phyloP scores from a whole-genome alignment of 2,888 invertebrate genomes.

The Cosmia trapezina region DNA sequence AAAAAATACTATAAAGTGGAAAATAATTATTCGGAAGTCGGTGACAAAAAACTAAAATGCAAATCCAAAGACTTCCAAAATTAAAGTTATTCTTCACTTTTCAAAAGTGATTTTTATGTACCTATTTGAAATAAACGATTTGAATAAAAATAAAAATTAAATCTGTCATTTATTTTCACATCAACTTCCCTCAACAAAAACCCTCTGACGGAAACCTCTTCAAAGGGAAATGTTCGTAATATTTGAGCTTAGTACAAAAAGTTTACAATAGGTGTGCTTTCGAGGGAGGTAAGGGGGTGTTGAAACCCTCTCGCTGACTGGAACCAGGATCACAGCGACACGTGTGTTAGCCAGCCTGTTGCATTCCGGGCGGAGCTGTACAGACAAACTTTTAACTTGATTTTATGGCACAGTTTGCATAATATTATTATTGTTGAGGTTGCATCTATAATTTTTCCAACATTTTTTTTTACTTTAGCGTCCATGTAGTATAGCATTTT shows the following conservation, averaged over 20 bases:
- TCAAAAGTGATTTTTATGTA: too few relatives aligned
- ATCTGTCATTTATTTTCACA: background rate
- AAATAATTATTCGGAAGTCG: too few relatives aligned
- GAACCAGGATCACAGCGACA: constrained; percentile 17
- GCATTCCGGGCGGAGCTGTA: constrained; percentile 33
- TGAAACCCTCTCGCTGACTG: constrained; percentile 6
- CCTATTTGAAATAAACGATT: too few relatives aligned
- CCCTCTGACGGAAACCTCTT: background rate
- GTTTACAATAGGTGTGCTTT: constrained; percentile 26
- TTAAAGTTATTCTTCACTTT: too few relatives aligned
- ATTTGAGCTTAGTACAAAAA: constrained; percentile 24
- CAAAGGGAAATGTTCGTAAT: constrained; percentile 28
- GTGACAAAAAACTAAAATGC: too few relatives aligned
- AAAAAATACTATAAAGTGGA: too few relatives aligned
- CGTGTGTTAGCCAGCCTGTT: constrained; percentile 40
- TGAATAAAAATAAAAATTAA: too few relatives aligned
- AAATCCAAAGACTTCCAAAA: too few relatives aligned
- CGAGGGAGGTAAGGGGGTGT: constrained; percentile 5
- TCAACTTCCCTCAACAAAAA: background rate
- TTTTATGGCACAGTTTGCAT: constrained; percentile 17
- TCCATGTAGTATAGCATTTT: too few relatives aligned
- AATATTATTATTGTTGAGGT: too few relatives aligned
- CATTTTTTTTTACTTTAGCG: too few relatives aligned
- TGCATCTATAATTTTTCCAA: too few relatives aligned
- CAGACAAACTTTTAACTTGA: constrained; percentile 13